A percentile compares a stretch with the other conserved stretches of the same genome.
phyloP scores from a whole-genome alignment of 2,113 vertebrate genomes.

The Dromas ardeola region DNA sequence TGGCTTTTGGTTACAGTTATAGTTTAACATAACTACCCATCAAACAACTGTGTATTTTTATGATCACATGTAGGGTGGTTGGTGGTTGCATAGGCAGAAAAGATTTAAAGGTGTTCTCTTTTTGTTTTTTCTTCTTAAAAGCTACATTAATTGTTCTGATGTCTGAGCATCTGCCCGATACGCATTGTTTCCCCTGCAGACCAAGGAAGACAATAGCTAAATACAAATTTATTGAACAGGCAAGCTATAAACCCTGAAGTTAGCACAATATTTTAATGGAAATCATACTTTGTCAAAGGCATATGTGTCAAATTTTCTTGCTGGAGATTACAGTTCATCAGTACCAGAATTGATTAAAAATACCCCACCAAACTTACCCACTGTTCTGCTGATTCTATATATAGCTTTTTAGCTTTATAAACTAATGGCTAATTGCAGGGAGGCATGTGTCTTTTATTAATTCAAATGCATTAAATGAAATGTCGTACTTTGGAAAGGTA shows the following conservation, averaged over 20 bases:
- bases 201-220: slow-evolving; percentile 19
- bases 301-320: background rate
- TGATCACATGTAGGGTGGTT: background rate
- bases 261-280: slow-evolving; percentile 15
- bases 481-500: background rate
- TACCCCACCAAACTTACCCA: background rate
- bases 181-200: background rate
- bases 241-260: slow-evolving; percentile 25
- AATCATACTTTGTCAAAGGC: slow-evolving; percentile 12
- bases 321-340: background rate
- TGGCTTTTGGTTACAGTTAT: slow-evolving; percentile 42
- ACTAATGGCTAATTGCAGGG: background rate
- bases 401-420: background rate
- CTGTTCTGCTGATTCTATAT: background rate
- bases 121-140: background rate
- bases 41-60: background rate
- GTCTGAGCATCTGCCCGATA: slow-evolving; percentile 18
- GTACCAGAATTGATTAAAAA: background rate
- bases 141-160: slow-evolving; percentile 30
- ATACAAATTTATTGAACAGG: slow-evolving; percentile 50
- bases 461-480: background rate
- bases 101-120: slow-evolving; percentile 37
- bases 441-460: background rate
- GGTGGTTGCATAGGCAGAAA: background rate
- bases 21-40: background rate